Conservation (phyloP, 1,140 invertebrate genomes). For the Lordiphosa stackelbergi region DNA sequence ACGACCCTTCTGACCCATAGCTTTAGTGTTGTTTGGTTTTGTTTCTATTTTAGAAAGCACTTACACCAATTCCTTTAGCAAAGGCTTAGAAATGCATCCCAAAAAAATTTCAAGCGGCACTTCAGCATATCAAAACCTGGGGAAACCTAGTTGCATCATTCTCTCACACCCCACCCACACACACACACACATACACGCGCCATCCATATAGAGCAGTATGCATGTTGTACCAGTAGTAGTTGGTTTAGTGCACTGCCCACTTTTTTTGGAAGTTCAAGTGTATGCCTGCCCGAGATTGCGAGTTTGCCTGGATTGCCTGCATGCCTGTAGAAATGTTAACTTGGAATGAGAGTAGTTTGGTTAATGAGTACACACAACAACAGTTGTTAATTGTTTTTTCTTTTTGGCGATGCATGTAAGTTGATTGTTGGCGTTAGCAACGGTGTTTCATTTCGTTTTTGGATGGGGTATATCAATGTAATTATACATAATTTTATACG, state of each 20-base stretch:
- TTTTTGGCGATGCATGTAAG: constrained; percentile 64
- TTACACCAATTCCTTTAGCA: too few relatives aligned
- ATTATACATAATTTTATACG: constrained; percentile 16
- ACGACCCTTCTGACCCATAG: too few relatives aligned
- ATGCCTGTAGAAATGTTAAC: constrained; percentile 57
- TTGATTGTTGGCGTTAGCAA: constrained; percentile 35
- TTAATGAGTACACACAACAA: constrained; percentile 4
- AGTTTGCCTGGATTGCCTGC: constrained; percentile 29
- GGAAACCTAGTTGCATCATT: constrained; percentile 4
- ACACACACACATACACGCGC: constrained; percentile 11
- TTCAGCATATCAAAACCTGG: neutral
- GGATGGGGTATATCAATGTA: constrained; percentile 1
- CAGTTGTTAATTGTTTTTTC: constrained; percentile 46
- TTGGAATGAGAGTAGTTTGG: constrained; percentile 34
- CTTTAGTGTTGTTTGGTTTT: too few relatives aligned
- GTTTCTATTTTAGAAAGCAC: too few relatives aligned
- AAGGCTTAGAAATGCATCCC: too few relatives aligned
- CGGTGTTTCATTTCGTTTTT: constrained; percentile 32
- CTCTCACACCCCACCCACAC: constrained; percentile 6
- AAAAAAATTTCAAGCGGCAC: too few relatives aligned
- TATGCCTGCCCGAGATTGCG: constrained; percentile 40
- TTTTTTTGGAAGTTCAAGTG: constrained; percentile 16
- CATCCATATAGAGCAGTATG: constrained; percentile 36
- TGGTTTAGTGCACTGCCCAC: constrained; percentile 23
- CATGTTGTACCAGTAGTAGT: constrained; percentile 57